These are phyloP conservation scores for Aviceda subcristata DNA, from an alignment of 2,113 vertebrate species.

Conservation along the genomic window DNA sequence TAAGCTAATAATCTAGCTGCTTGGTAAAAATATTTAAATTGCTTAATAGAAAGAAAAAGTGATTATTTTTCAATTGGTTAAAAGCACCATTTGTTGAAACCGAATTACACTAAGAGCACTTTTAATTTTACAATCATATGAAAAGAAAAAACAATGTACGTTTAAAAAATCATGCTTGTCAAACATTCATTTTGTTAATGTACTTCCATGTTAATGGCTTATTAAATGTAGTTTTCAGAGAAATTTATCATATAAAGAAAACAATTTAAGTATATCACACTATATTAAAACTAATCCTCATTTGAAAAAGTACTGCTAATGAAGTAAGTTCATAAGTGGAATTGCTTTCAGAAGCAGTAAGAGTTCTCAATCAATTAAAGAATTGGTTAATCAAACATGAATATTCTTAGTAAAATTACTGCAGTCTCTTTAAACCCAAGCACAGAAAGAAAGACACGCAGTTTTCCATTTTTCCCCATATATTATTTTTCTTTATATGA, in stretches of 20 bases:
- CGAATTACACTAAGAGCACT: not conserved
- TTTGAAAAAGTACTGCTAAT: not conserved
- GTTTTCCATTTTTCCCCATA: not conserved
- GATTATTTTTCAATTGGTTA: constrained; percentile 22
- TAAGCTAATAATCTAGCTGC: constrained; percentile 24
- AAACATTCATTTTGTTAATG: constrained; percentile 25
- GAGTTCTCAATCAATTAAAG: not conserved
- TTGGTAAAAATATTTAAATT: constrained; percentile 56
- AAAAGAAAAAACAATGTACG: not conserved
- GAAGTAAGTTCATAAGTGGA: not conserved
- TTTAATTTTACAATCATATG: not conserved
- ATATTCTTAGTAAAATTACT: not conserved
- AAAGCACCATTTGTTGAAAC: constrained; percentile 19
- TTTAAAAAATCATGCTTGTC: not conserved
- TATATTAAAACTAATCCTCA: constrained; percentile 11
- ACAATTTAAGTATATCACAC: not conserved
- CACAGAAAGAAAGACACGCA: not conserved
- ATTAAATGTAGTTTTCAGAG: not conserved
- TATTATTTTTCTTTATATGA: not conserved
- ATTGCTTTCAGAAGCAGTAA: not conserved
- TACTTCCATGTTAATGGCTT: not conserved
- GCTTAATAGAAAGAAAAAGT: constrained; percentile 47
- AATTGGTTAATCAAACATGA: not conserved
- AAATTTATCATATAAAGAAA: constrained; percentile 25
- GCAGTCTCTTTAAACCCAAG: not conserved